Percentiles rank a stretch among this genome's conserved stretches.
These are phyloP conservation scores for Trichomycterus rosablanca DNA, from an alignment of 2,113 vertebrate genomes.

Conservation along the genomic window DNA sequence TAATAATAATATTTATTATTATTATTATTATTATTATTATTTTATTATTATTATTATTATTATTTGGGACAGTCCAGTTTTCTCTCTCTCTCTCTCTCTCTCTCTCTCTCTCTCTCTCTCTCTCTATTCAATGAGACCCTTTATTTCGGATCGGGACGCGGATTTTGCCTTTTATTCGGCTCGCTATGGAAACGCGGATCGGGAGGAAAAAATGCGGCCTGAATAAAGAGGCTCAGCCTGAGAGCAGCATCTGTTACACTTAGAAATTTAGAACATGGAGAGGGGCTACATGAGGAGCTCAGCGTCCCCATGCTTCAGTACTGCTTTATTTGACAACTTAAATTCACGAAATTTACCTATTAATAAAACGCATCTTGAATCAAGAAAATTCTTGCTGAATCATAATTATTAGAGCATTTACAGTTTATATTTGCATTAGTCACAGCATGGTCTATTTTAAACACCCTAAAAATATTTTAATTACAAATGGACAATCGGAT, in stretches of 20 bases:
- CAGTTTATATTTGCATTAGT: too few relatives aligned
- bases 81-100: slow-evolving; percentile 76
- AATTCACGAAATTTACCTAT: slow-evolving; percentile 16
- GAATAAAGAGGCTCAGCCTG: slow-evolving; percentile 91
- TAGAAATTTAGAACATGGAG: slow-evolving; percentile 98
- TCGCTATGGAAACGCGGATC: slow-evolving; percentile 99
- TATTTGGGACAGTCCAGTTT: slow-evolving; percentile 60
- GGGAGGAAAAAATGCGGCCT: slow-evolving; percentile 90
- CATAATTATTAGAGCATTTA: too few relatives aligned
- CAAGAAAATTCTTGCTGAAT: too few relatives aligned
- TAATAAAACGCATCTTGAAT: slow-evolving; percentile 2
- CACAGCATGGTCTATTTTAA: too few relatives aligned
- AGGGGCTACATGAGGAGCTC: slow-evolving; percentile 69
- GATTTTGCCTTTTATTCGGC: slow-evolving; percentile 97
- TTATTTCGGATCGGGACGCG: slow-evolving; percentile 88
- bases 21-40: slow-evolving; percentile 1
- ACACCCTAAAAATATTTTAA: too few relatives aligned
- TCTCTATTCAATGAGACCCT: slow-evolving; percentile 90
- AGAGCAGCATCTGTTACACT: slow-evolving; percentile 99
- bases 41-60: too few relatives aligned
- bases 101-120: slow-evolving; percentile 83
- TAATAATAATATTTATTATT: too few relatives aligned
- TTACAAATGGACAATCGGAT: not conserved
- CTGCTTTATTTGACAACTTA: slow-evolving; percentile 4
- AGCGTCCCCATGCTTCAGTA: slow-evolving; percentile 62